phyloP scores from a whole-genome alignment of 2,888 invertebrate species.

The Cryptophagus acutangulus region DNA sequence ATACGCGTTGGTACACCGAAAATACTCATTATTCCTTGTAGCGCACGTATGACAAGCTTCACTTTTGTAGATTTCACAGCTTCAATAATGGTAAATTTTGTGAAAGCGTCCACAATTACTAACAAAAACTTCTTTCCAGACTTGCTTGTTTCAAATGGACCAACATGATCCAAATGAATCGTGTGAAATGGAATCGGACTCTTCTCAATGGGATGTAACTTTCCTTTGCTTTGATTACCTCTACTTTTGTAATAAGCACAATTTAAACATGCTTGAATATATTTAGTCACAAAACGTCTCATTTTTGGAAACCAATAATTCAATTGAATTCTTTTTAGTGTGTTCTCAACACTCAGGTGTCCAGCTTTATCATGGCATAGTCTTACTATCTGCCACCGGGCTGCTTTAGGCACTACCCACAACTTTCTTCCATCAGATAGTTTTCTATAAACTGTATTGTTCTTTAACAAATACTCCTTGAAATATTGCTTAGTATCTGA shows the following conservation, averaged over 20 bases:
- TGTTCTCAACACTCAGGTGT: constrained; percentile 39
- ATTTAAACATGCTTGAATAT: constrained; percentile 23
- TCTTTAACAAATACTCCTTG: constrained; percentile 11
- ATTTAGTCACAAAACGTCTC: constrained; percentile 22
- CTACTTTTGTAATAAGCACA: constrained; percentile 14
- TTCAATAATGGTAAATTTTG: constrained; percentile 16
- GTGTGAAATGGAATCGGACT: constrained; percentile 11
- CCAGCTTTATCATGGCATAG: constrained; percentile 41
- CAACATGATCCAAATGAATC: constrained; percentile 25
- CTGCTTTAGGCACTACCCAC: constrained; percentile 36
- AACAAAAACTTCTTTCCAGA: constrained; percentile 10
- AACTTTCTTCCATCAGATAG: constrained; percentile 12
- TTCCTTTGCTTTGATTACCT: constrained; percentile 14
- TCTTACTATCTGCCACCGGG: constrained; percentile 24
- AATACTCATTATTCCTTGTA: constrained; percentile 14
- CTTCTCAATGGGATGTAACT: constrained; percentile 17
- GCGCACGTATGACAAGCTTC: constrained; percentile 20
- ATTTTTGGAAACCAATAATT: constrained; percentile 21
- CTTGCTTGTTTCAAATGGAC: constrained; percentile 23
- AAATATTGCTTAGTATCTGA: constrained; percentile 12
- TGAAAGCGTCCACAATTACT: constrained; percentile 13
- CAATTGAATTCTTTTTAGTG: constrained; percentile 29
- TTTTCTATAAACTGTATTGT: constrained; percentile 13
- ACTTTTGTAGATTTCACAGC: constrained; percentile 21
- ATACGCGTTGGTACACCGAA: constrained; percentile 23